These are phyloP conservation scores for Thalpophila matura DNA, from an alignment of 2,888 invertebrate species.

Conservation along the genomic window DNA sequence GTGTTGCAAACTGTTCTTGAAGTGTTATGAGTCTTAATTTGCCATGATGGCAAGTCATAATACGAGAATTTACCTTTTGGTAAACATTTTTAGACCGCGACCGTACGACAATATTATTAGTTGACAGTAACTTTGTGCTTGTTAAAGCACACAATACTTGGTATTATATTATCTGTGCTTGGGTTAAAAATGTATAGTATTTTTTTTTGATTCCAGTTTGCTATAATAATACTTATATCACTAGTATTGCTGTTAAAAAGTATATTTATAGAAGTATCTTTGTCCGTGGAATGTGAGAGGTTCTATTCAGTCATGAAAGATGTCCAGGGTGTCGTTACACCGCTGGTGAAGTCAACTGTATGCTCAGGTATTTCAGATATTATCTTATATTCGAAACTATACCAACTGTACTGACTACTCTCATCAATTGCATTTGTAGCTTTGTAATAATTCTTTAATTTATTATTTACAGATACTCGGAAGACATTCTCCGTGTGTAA, in stretches of 20 bases:
- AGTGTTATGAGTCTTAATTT: no score
- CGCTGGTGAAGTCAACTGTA: constrained; percentile 8
- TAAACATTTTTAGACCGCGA: no score
- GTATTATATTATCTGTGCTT: no score
- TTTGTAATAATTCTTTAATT: neutral
- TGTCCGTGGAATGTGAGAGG: constrained; percentile 22
- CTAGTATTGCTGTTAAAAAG: neutral
- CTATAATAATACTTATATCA: neutral
- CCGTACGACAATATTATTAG: neutral
- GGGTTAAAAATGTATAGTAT: no score
- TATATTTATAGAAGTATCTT: constrained; percentile 2
- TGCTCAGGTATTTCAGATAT: constrained; percentile 12
- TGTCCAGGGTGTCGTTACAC: neutral
- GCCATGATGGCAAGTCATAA: no score
- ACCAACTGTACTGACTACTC: no score
- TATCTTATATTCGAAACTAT: neutral
- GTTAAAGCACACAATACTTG: no score
- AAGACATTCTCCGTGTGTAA: constrained; percentile 1
- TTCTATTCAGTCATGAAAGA: constrained; percentile 17
- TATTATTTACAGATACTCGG: constrained; percentile 16
- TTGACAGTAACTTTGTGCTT: neutral
- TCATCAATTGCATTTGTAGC: neutral
- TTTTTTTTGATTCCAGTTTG: neutral
- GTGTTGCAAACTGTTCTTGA: no score
- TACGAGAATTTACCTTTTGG: no score